Evolutionary conservation across 2,888 invertebrate genomes (phyloP).

Genomic region (Mechanitis messenoides): DNA sequence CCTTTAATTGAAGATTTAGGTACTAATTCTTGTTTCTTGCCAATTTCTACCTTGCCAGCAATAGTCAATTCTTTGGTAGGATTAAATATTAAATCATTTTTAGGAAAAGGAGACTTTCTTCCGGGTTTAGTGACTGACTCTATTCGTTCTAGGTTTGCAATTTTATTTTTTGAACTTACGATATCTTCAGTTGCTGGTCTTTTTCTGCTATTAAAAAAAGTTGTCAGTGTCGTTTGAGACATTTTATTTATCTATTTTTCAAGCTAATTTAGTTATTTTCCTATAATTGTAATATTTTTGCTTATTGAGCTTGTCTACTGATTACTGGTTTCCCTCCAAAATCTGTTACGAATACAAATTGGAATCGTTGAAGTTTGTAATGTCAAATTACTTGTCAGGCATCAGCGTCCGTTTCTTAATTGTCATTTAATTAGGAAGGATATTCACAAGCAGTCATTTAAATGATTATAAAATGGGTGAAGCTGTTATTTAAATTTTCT

Average conservation of each 20-base stretch:
- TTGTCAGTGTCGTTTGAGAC: constrained; percentile 86
- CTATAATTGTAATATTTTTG: constrained; percentile 1
- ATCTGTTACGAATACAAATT: constrained; percentile 30
- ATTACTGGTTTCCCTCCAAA: constrained; percentile 31
- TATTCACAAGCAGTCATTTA: too few species aligned
- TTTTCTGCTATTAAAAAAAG: constrained; percentile 86
- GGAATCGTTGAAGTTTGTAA: background rate
- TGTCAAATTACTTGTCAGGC: background rate
- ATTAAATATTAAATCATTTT: constrained; percentile 26
- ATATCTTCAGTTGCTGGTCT: constrained; percentile 83
- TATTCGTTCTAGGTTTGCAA: constrained; percentile 50
- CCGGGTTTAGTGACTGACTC: constrained; percentile 32
- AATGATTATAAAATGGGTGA: too few species aligned
- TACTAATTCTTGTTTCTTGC: constrained; percentile 8
- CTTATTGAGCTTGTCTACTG: constrained; percentile 5
- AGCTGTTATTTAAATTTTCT: too few species aligned
- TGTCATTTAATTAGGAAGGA: too few species aligned
- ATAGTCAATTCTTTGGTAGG: constrained; percentile 19
- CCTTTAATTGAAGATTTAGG: constrained; percentile 10
- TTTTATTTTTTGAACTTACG: constrained; percentile 72
- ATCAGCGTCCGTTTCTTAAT: too few species aligned
- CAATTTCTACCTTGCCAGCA: constrained; percentile 19
- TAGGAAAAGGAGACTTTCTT: constrained; percentile 25
- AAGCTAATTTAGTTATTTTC: too few species aligned
- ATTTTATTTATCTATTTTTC: constrained; percentile 51